These are phyloP conservation scores for Ceyx erithaca DNA, from an alignment of 2,797 vertebrate genomes.

Conservation along the genomic window DNA sequence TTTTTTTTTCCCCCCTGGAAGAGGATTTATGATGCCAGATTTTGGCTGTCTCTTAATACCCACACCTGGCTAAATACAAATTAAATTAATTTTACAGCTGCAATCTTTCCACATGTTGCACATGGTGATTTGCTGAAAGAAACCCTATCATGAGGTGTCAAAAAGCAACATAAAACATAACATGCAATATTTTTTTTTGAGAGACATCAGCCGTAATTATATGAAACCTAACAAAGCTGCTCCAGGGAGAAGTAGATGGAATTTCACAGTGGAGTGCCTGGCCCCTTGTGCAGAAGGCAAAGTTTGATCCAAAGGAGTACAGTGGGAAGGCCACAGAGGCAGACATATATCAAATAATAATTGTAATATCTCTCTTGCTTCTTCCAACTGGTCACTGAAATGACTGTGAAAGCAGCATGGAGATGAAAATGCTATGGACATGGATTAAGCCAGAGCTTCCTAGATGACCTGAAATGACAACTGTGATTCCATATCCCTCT, in stretches of 20 bases:
- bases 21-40: slow-evolving; percentile 30
- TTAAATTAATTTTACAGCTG: slow-evolving; percentile 67
- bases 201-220: slow-evolving; percentile 38
- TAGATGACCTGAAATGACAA: not conserved
- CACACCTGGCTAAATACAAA: slow-evolving; percentile 70
- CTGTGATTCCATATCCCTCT: not conserved
- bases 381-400: not conserved
- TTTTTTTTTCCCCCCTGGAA: not conserved
- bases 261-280: not conserved
- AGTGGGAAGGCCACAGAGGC: not conserved
- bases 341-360: not conserved
- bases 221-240: slow-evolving; percentile 23
- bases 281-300: not conserved
- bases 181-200: slow-evolving; percentile 56
- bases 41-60: slow-evolving; percentile 48
- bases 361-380: not conserved
- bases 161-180: slow-evolving; percentile 63
- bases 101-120: slow-evolving; percentile 70
- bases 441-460: not conserved
- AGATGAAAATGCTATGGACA: not conserved
- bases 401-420: not conserved
- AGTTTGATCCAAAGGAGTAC: not conserved
- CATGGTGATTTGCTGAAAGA: slow-evolving; percentile 55
- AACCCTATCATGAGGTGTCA: slow-evolving; percentile 47
- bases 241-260: slow-evolving; percentile 16